Evolutionary conservation across 2,888 invertebrate genomes (phyloP).

Genomic region (Pegoplata infirma): DNA sequence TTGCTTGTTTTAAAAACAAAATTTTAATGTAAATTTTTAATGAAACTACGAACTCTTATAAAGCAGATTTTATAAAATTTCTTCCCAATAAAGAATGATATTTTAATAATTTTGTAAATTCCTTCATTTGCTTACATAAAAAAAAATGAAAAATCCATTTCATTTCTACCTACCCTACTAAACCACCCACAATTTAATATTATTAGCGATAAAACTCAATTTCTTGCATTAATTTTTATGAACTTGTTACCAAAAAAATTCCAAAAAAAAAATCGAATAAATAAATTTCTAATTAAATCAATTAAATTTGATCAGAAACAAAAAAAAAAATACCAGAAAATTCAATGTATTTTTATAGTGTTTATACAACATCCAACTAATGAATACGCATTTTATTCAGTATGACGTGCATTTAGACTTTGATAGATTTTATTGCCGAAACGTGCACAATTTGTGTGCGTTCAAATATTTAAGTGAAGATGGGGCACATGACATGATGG

Average conservation of each 20-base stretch:
- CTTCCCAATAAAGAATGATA: too few relatives aligned
- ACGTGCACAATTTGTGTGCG: slow-evolving; percentile 58
- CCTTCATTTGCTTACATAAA: too few relatives aligned
- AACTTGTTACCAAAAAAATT: not conserved
- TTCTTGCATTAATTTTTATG: not conserved
- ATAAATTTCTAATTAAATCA: slow-evolving; percentile 39
- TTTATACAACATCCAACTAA: not conserved
- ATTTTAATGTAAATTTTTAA: too few relatives aligned
- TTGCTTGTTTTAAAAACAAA: too few relatives aligned
- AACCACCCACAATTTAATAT: too few relatives aligned
- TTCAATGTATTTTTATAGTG: not conserved
- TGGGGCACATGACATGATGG: slow-evolving; percentile 18
- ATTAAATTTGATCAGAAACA: slow-evolving; percentile 40
- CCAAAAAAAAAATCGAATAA: not conserved
- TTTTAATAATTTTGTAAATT: too few relatives aligned
- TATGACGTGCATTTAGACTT: slow-evolving; percentile 53
- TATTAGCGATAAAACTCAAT: not conserved
- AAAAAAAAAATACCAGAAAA: too few relatives aligned
- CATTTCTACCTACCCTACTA: too few relatives aligned
- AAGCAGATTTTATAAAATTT: too few relatives aligned
- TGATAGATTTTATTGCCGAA: slow-evolving; percentile 65
- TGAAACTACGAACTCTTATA: too few relatives aligned
- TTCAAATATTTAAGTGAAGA: slow-evolving; percentile 30
- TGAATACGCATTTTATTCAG: slow-evolving; percentile 15
- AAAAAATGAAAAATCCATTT: too few relatives aligned